Base-by-base conservation (phyloP, 2,797 vertebrate genomes). In the Sebastes hubbsi region DNA sequence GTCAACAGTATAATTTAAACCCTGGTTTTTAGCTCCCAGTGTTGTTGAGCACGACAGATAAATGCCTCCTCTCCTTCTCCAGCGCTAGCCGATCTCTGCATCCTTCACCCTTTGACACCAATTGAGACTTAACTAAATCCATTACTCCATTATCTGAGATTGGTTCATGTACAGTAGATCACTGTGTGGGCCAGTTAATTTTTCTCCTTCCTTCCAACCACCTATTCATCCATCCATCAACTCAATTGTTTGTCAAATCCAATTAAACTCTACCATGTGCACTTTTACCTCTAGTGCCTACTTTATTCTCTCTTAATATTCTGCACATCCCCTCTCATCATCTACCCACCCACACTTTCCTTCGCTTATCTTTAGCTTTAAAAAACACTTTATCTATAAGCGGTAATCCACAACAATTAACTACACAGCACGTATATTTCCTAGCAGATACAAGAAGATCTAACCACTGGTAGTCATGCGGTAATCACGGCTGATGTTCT, bases 171-270 rank as follows among this genome's bases (percentile, higher is more conserved):
- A 68, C 60, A 77, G 62, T 49, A 61, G 29, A 84, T 79, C 25
- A 75, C 52, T 82, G 56, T 82, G 56, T 66, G 29, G 62, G 22
- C 42, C 10, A n/a, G 13, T 66, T 75, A 3, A 77, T 68, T 65
- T 80, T 60, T 72, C 52, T 55, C 30, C 61, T 46, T n/a, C 22
- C 20, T 8, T 62, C 32, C 18, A 55, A 63, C 61, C 67, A 74
- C 66, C 27, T 7, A 61, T 77, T 49, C 46, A 49, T 62, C 32
- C 29, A 55, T 69, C 64, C 71, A 80, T 87, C 80, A 86, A 54
- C 71, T 80, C 30, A 84, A 74, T 58, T 82, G 85, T 73, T 83
- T 82, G 71, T 63, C 75, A 78, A 78, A 89, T 87, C 65, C 52
- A 85, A 85, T 88, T 86, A 86, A 78, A 82, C 59, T 46, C 52